phyloP scores from a whole-genome alignment of 1,140 invertebrate species.

The Paraescarpia echinospica region DNA sequence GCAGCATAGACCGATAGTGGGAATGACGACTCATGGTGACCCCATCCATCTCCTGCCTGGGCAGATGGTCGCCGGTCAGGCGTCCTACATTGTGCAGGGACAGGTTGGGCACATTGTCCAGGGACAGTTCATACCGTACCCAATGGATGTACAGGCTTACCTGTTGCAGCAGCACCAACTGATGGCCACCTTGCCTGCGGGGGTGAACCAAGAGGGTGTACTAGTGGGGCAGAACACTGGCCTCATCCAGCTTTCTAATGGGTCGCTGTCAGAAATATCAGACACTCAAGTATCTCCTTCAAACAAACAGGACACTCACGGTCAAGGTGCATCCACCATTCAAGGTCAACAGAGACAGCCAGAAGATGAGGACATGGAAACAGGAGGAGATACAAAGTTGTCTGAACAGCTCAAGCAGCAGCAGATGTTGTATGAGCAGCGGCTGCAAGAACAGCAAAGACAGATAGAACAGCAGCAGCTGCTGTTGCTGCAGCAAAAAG shows the following conservation, averaged over 20 bases:
- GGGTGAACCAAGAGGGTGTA: not conserved
- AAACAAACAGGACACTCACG: not conserved
- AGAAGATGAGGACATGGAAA: not conserved
- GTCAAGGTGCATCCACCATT: not conserved
- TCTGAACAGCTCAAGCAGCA: not conserved
- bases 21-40: not conserved
- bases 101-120: not conserved
- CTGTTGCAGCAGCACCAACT: not conserved
- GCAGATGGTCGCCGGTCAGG: not conserved
- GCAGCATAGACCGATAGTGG: not conserved
- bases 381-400: not conserved
- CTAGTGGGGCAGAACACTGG: not conserved
- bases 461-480: not conserved
- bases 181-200: not conserved
- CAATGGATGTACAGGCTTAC: not conserved
- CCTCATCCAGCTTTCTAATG: not conserved
- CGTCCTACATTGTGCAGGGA: not conserved
- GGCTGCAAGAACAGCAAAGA: not conserved
- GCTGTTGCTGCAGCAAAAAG: not conserved
- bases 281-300: not conserved
- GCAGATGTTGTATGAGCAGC: not conserved
- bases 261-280: not conserved
- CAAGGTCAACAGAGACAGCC: not conserved
- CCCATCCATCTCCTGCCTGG: not conserved
- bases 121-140: not conserved